Evolutionary conservation across 23 tunicate species (phyloP).

Genomic region (Trididemnum miniatum): DNA sequence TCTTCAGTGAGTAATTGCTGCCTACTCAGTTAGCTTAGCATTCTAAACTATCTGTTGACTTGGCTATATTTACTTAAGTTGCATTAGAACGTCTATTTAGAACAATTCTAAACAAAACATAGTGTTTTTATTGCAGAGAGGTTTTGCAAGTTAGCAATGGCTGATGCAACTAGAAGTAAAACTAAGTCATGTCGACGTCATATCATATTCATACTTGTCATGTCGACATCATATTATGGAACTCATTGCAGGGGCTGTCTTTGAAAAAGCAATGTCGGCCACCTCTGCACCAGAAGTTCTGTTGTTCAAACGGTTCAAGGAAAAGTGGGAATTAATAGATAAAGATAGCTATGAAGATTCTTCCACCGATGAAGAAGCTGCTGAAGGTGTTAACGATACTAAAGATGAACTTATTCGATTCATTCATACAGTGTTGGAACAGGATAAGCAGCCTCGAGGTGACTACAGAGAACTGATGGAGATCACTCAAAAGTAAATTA

Average conservation of each 20-base stretch:
- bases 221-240: too few species aligned
- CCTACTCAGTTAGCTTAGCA: too few species aligned
- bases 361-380: conserved; percentile 10
- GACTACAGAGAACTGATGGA: conserved; percentile 7
- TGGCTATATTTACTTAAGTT: too few species aligned
- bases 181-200: background rate
- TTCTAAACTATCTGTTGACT: too few species aligned
- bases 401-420: too few species aligned
- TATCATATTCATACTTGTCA: background rate
- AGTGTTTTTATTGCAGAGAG: background rate
- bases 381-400: background rate
- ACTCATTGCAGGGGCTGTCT: too few species aligned
- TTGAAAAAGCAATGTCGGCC: background rate
- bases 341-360: conserved; percentile 5
- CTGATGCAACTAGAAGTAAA: background rate
- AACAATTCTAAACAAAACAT: background rate
- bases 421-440: too few species aligned
- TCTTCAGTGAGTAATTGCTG: too few species aligned
- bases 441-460: too few species aligned
- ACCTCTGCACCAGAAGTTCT: conserved; percentile 19
- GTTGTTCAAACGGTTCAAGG: too few species aligned
- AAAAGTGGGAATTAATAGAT: background rate
- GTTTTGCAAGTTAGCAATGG: background rate
- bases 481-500: too few species aligned
- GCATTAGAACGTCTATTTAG: background rate